Percentiles rank a stretch among this genome's conserved stretches.
Evolutionary conservation across 1,140 invertebrate species (phyloP).

Genomic region (Caenorhabditis tropicalis): DNA sequence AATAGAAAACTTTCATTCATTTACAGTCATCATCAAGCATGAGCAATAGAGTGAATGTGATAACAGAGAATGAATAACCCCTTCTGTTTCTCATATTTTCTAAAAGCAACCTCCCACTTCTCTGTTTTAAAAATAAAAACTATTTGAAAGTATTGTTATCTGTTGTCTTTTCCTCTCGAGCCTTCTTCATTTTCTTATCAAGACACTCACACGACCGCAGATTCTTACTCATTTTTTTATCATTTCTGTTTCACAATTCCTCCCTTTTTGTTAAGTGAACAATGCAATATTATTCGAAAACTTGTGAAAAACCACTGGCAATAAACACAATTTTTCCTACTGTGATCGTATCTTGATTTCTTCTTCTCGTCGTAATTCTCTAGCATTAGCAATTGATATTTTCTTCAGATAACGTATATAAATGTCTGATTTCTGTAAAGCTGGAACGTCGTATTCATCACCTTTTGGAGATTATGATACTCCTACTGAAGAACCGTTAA

Average conservation of each 20-base stretch:
- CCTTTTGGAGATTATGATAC: constrained; percentile 12
- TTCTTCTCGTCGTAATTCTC: no score
- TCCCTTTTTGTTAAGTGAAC: not conserved
- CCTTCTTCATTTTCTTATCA: not conserved
- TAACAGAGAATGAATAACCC: no score
- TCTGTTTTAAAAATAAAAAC: no score
- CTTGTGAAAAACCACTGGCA: not conserved
- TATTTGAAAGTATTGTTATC: no score
- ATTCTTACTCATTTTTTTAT: constrained; percentile 20
- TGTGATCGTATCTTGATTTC: not conserved
- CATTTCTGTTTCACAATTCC: not conserved
- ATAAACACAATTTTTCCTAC: not conserved
- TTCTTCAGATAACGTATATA: not conserved
- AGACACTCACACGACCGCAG: not conserved
- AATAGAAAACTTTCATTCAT: no score
- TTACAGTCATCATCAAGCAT: no score
- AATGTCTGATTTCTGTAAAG: not conserved
- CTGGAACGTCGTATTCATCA: not conserved
- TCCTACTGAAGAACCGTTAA: not conserved
- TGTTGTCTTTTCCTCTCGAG: not conserved
- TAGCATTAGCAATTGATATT: not conserved
- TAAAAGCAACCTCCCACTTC: no score
- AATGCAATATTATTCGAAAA: not conserved
- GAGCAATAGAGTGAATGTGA: no score
- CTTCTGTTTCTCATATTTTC: no score